phyloP scores from a whole-genome alignment of 2,797 vertebrate genomes.

The Cygnus olor region DNA sequence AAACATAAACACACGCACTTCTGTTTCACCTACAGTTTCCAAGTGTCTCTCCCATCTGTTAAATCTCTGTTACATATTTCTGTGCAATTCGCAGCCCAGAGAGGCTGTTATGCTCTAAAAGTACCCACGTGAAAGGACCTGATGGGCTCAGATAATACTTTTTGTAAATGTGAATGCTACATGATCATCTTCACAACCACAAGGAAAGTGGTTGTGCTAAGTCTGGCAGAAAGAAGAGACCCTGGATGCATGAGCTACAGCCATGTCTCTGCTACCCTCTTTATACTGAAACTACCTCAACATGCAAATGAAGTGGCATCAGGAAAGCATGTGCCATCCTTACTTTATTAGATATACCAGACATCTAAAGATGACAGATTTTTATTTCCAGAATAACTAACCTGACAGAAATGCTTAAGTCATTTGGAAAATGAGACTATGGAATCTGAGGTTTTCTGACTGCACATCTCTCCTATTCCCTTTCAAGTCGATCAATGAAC shows the following conservation, averaged over 20 bases:
- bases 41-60: neutral
- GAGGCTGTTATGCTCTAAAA: neutral
- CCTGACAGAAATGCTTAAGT: neutral
- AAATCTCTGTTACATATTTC: neutral
- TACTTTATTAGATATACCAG: neutral
- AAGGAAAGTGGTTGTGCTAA: neutral
- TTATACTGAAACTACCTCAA: neutral
- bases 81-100: neutral
- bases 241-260: neutral
- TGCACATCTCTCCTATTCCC: neutral
- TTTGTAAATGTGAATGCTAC: neutral
- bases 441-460: neutral
- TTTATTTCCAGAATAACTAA: neutral
- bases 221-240: neutral
- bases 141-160: neutral
- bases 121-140: neutral
- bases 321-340: neutral
- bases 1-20: neutral
- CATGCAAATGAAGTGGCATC: neutral
- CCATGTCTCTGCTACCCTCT: neutral
- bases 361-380: neutral
- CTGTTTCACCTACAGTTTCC: neutral
- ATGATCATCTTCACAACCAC: neutral
- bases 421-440: neutral
- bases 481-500: neutral